phyloP scores from a whole-genome alignment of 2,113 vertebrate species.

The Rana temporaria region DNA sequence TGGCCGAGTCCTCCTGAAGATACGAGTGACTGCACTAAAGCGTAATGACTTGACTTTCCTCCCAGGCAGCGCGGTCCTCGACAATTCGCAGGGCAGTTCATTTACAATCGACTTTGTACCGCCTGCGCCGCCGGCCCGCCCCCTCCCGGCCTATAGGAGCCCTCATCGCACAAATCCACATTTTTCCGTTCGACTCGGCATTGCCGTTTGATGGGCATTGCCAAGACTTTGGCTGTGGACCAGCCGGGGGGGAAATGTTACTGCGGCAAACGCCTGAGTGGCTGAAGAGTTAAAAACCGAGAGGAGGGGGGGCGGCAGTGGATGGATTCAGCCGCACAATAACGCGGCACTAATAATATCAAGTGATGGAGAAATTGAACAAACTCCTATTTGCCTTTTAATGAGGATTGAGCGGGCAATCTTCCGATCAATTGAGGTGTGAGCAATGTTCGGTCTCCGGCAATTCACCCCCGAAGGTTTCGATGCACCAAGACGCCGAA shows the following conservation, averaged over 20 bases:
- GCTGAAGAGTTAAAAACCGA: slow-evolving; percentile 21
- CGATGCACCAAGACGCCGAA: not conserved
- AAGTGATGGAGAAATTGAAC: slow-evolving; percentile 1
- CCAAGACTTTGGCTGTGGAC: not conserved
- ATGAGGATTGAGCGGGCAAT: slow-evolving; percentile 2
- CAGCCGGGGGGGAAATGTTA: not conserved
- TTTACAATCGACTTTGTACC: not conserved
- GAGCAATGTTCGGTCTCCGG: not conserved
- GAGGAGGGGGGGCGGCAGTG: not conserved
- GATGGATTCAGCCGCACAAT: slow-evolving; percentile 41
- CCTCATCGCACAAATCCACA: slow-evolving; percentile 11
- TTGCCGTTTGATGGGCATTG: not conserved
- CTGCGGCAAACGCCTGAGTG: not conserved
- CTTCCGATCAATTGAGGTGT: slow-evolving; percentile 34
- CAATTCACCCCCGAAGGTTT: not conserved
- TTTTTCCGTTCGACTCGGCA: slow-evolving; percentile 13
- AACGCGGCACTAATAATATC: not conserved
- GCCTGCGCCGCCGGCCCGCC: too few relatives aligned
- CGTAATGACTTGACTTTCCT: slow-evolving; percentile 1
- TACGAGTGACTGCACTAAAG: not conserved
- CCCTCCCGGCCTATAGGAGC: not conserved
- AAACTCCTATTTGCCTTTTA: slow-evolving; percentile 20
- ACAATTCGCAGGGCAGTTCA: not conserved
- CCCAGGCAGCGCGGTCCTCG: not conserved
- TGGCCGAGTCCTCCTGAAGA: not conserved